phyloP scores from a whole-genome alignment of 2,888 invertebrate species.

The Brachycybe producta region DNA sequence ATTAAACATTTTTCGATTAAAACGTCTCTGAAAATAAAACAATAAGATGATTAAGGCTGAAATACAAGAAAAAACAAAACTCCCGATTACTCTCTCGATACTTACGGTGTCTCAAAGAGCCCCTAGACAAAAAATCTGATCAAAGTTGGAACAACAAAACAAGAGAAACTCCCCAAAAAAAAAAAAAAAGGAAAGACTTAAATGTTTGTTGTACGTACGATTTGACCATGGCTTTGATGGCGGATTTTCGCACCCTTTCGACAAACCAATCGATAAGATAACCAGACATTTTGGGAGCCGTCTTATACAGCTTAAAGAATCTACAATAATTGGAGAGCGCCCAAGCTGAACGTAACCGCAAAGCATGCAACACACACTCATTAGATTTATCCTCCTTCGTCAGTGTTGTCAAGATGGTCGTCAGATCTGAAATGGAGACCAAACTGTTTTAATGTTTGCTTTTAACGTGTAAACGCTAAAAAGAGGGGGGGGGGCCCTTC shows the following conservation, averaged over 20 bases:
- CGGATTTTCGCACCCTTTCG: conserved; percentile 81
- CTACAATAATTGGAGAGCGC: conserved; percentile 79
- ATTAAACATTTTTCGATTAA: conserved; percentile 2
- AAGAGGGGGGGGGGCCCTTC: no score
- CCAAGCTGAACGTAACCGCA: conserved; percentile 85
- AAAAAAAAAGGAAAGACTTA: conserved; percentile 13
- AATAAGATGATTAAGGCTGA: conserved; percentile 4
- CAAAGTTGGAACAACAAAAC: background rate
- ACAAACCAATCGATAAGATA: conserved; percentile 98
- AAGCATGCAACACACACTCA: conserved; percentile 68
- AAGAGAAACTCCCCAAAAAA: conserved; percentile 14
- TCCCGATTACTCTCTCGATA: background rate
- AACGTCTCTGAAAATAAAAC: background rate
- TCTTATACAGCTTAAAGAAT: conserved; percentile 79
- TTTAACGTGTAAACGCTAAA: no score
- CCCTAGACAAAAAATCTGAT: background rate
- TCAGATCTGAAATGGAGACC: conserved; percentile 59
- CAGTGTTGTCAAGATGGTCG: conserved; percentile 72
- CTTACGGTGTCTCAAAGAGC: background rate
- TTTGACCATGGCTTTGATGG: conserved; percentile 84
- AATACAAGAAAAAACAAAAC: background rate
- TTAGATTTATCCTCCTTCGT: conserved; percentile 62
- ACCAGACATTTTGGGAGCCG: conserved; percentile 87
- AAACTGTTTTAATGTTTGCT: background rate
- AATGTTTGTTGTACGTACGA: conserved; percentile 61